A percentile compares a stretch with the other conserved stretches of the same genome.
These are phyloP conservation scores for Drosophila anomelani DNA, from an alignment of 2,888 invertebrate genomes.

Conservation along the genomic window DNA sequence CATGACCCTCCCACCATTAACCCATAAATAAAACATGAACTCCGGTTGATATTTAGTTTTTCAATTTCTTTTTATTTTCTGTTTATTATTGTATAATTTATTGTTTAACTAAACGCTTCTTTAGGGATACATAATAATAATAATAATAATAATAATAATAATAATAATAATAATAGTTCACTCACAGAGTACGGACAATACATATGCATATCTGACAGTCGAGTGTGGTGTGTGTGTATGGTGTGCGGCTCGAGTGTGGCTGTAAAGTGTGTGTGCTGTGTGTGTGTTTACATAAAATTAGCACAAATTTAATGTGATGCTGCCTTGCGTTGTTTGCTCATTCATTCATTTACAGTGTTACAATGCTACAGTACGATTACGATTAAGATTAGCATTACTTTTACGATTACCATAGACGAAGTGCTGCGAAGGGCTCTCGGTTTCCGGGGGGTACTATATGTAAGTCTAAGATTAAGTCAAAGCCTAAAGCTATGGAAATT, in stretches of 20 bases:
- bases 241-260: conserved; percentile 36
- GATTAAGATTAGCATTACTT: conserved; percentile 4
- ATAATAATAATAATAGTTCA: conserved; percentile 43
- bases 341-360: conserved; percentile 58
- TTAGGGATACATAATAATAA: conserved; percentile 25
- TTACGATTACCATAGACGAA: conserved; percentile 32
- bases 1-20: background rate
- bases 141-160: conserved; percentile 32
- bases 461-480: conserved; percentile 44
- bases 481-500: conserved; percentile 77
- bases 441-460: conserved; percentile 18
- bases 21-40: conserved; percentile 22
- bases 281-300: conserved; percentile 61
- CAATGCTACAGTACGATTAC: conserved; percentile 45
- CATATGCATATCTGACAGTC: conserved; percentile 57
- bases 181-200: conserved; percentile 54
- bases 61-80: conserved; percentile 64
- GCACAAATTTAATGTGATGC: conserved; percentile 58
- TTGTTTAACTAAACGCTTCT: conserved; percentile 52
- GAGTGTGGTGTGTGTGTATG: conserved; percentile 60
- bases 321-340: conserved; percentile 64
- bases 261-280: conserved; percentile 44
- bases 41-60: conserved; percentile 64
- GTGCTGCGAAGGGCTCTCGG: conserved; percentile 33
- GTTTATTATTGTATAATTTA: conserved; percentile 72